Evolutionary conservation across 2,797 vertebrate genomes (phyloP).

Genomic region (Urocyon cinereoargenteus): DNA sequence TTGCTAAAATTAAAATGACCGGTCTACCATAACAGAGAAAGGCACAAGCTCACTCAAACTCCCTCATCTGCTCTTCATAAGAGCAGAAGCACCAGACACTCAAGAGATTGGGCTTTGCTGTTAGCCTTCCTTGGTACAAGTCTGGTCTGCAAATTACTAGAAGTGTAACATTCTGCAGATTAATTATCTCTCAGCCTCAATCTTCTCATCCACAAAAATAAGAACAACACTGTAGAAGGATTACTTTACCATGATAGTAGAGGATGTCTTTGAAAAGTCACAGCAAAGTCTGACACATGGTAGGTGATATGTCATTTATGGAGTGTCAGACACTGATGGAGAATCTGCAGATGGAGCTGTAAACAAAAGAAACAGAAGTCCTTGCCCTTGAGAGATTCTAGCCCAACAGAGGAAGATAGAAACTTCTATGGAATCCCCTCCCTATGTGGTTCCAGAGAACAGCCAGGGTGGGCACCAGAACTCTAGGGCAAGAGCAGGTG

Average conservation of each 20-base stretch:
- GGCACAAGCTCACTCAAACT: not conserved
- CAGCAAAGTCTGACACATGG: not conserved
- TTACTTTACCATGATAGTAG: fast-evolving
- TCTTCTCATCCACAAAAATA: not conserved
- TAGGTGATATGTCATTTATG: not conserved
- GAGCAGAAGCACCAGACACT: not conserved
- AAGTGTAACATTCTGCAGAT: not conserved
- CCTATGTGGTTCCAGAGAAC: not conserved
- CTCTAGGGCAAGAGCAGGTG: not conserved
- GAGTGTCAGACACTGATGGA: not conserved
- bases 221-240: not conserved
- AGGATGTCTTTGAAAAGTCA: not conserved
- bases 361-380: not conserved
- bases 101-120: not conserved
- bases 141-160: not conserved
- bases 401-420: not conserved
- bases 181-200: not conserved
- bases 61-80: not conserved
- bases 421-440: not conserved
- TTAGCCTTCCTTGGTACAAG: not conserved
- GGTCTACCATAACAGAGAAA: not conserved
- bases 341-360: not conserved
- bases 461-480: not conserved
- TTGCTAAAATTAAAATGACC: slow-evolving; percentile 33
- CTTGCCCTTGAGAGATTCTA: not conserved